Evolutionary conservation across 2,113 vertebrate genomes (phyloP).

Genomic region (Malurus alboscapulatus): DNA sequence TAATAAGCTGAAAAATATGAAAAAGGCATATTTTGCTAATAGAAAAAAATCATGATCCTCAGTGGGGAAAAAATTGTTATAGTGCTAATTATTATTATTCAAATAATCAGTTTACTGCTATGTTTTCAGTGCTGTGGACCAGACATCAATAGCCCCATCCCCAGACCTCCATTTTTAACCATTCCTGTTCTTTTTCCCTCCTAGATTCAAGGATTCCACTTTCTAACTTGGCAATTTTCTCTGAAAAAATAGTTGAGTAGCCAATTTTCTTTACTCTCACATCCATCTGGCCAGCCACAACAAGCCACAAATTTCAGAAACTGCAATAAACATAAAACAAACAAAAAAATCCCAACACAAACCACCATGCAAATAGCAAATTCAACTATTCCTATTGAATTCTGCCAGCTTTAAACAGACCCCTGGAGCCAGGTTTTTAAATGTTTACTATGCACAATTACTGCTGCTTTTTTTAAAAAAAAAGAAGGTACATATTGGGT

Average conservation of each 20-base stretch:
- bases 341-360: background rate
- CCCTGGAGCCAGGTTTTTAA: background rate
- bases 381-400: background rate
- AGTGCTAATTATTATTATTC: background rate
- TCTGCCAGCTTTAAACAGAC: background rate
- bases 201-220: background rate
- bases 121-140: background rate
- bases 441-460: background rate
- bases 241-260: background rate
- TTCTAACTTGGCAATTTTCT: background rate
- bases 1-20: background rate
- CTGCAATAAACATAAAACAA: slow-evolving; percentile 1
- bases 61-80: background rate
- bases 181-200: background rate
- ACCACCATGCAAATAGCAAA: background rate
- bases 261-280: background rate
- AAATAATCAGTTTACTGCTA: background rate
- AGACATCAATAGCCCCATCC: background rate
- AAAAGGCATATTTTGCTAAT: background rate
- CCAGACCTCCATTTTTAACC: background rate
- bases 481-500: background rate
- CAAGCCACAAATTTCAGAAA: slow-evolving; percentile 45
- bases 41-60: background rate
- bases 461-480: background rate
- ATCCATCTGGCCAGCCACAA: background rate